Evolutionary conservation across 2,113 vertebrate species (phyloP).

Genomic region (Entelurus aequoreus): DNA sequence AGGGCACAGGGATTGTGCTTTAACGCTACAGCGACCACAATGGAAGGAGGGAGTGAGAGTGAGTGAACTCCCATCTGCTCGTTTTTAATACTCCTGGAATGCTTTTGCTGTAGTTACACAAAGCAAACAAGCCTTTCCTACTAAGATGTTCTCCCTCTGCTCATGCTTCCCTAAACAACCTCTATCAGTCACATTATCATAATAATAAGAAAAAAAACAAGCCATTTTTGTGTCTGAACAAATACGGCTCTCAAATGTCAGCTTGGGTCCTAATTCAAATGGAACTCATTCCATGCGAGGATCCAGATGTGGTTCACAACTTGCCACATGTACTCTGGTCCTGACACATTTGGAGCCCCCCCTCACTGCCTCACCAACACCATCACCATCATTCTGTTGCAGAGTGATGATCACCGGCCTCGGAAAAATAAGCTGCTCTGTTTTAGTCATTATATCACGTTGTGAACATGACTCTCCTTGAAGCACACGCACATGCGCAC

Average conservation of each 20-base stretch:
- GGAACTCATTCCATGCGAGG: slow-evolving; percentile 13
- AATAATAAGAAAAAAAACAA: background rate
- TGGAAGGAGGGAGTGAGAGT: slow-evolving; percentile 40
- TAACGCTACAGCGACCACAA: slow-evolving; percentile 29
- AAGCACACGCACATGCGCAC: slow-evolving; percentile 2
- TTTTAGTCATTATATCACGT: slow-evolving; percentile 48
- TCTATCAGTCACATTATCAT: slow-evolving; percentile 20
- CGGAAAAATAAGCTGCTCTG: slow-evolving; percentile 34
- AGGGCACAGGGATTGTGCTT: slow-evolving; percentile 66
- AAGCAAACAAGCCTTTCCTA: slow-evolving; percentile 73
- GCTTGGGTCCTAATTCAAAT: slow-evolving; percentile 15
- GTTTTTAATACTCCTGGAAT: slow-evolving; percentile 82
- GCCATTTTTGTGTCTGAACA: background rate
- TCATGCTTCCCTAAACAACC: slow-evolving; percentile 34
- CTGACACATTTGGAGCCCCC: slow-evolving; percentile 30
- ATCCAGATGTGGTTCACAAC: slow-evolving; percentile 39
- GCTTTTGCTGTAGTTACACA: slow-evolving; percentile 82
- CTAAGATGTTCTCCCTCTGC: slow-evolving; percentile 27
- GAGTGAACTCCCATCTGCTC: slow-evolving; percentile 75
- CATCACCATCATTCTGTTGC: slow-evolving; percentile 35
- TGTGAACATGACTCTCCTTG: slow-evolving; percentile 1
- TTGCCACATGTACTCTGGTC: slow-evolving; percentile 23
- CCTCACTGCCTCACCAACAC: slow-evolving; percentile 20
- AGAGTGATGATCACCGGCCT: slow-evolving; percentile 49
- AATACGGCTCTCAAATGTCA: slow-evolving; percentile 22